Evolutionary conservation across 2,888 invertebrate species (phyloP).

Genomic region (Opisthograptis luteolata): DNA sequence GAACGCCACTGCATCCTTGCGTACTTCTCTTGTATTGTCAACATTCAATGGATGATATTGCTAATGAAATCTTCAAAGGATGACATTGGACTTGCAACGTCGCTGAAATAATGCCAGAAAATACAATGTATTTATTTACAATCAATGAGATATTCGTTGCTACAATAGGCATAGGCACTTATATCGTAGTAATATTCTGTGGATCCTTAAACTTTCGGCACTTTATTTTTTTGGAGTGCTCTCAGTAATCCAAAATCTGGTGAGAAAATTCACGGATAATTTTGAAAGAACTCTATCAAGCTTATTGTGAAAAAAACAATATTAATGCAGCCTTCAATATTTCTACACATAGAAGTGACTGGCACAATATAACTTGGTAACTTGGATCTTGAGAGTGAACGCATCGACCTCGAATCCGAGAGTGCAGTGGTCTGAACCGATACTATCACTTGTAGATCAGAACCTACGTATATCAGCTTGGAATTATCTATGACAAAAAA

Average conservation of each 20-base stretch:
- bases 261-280: too few species aligned
- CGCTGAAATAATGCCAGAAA: background rate
- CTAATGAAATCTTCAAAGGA: background rate
- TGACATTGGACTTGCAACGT: background rate
- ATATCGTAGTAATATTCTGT: too few species aligned
- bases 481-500: too few species aligned
- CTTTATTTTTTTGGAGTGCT: too few species aligned
- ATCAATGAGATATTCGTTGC: background rate
- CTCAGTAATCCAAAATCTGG: too few species aligned
- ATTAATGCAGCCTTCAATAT: background rate
- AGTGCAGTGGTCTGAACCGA: background rate
- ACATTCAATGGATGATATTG: too few species aligned
- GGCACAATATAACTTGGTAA: background rate
- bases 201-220: too few species aligned
- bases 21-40: too few species aligned
- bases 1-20: too few species aligned
- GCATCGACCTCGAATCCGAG: conserved; percentile 6
- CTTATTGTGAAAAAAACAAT: too few species aligned
- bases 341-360: background rate
- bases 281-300: too few species aligned
- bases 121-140: background rate
- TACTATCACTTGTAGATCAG: background rate
- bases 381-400: conserved; percentile 7
- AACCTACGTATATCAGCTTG: background rate
- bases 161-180: too few species aligned